Evolutionary conservation across 2,797 vertebrate genomes (phyloP), one percentile per base, ranked within the genome.

Genomic region (Malacoctenus gilli): DNA sequence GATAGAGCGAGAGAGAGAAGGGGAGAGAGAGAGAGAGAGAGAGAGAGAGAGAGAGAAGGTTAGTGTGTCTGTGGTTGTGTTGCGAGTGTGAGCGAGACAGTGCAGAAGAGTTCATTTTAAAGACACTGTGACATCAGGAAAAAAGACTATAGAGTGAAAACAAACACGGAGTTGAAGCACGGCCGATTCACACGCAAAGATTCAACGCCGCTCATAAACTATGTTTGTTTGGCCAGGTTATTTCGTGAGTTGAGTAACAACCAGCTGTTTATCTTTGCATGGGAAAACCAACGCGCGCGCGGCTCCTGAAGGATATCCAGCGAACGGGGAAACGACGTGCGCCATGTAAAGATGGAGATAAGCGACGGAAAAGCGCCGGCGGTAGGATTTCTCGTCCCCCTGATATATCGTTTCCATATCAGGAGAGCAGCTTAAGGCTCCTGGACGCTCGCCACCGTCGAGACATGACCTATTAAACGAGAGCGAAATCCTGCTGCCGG

Each of bases 141-240:
- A 68, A 80, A 71, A 59, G 53, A 84, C 53, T 72, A 80, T 48
- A 80, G 63, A 68, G 65, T 76, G 40, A 84, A 88, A 87, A 85
- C 80, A 87, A 88, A 90, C 62, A 63, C 52, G 25, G n/a, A n/a
- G n/a, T 59, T 73, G 8, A 14, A 57, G 77, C 25, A 3, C 38
- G 32, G 69, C 56, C 62, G 79, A 85, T 89, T 89, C 85, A 85
- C 87, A 87, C 73, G 74, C 80, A 84, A 60, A 82, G 69, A 73
- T 52, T 46, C 46, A 8, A 59, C 10, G 36, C 57, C 18, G 36
- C 62, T 77, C 38, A 16, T 42, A 4, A 44, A 28, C 70, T 31
- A 12, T 73, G 78, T 84, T 87, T 84, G 70, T 80, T 82, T 80
- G 52, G 68, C 73, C 66, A 59, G 43, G 55, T 49, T 70, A 59